Evolutionary conservation across 2,113 vertebrate genomes (phyloP).

Genomic region (Arvicanthis niloticus): DNA sequence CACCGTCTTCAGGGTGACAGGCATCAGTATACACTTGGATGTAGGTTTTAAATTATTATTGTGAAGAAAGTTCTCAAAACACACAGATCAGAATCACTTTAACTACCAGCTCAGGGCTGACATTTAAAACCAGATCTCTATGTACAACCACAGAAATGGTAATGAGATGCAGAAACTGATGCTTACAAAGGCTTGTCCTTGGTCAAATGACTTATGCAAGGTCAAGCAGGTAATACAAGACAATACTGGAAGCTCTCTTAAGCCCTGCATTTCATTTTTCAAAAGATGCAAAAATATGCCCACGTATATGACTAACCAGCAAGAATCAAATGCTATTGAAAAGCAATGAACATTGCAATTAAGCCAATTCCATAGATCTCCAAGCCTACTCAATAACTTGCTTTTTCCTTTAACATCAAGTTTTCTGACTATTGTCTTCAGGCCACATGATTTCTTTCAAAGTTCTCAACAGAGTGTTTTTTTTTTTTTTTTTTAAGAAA

Average conservation of each 20-base stretch:
- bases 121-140: slow-evolving; percentile 1
- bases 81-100: not conserved
- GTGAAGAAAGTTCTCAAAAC: not conserved
- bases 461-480: slow-evolving; percentile 11
- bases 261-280: not conserved
- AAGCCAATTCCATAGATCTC: not conserved
- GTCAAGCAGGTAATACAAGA: not conserved
- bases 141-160: not conserved
- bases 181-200: slow-evolving; percentile 28
- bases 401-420: slow-evolving; percentile 24
- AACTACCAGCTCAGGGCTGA: not conserved
- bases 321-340: slow-evolving; percentile 3
- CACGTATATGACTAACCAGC: slow-evolving; percentile 4
- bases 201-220: not conserved
- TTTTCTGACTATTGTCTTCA: slow-evolving; percentile 44
- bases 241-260: not conserved
- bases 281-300: not conserved
- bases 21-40: not conserved
- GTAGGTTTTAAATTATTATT: not conserved
- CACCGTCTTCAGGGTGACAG: not conserved
- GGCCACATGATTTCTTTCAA: slow-evolving; percentile 44
- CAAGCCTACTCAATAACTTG: not conserved
- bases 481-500: slow-evolving; percentile 62
- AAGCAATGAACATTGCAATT: not conserved
- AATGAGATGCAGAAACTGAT: not conserved